Evolutionary conservation across 2,113 vertebrate species (phyloP).

Genomic region (Podiceps cristatus): DNA sequence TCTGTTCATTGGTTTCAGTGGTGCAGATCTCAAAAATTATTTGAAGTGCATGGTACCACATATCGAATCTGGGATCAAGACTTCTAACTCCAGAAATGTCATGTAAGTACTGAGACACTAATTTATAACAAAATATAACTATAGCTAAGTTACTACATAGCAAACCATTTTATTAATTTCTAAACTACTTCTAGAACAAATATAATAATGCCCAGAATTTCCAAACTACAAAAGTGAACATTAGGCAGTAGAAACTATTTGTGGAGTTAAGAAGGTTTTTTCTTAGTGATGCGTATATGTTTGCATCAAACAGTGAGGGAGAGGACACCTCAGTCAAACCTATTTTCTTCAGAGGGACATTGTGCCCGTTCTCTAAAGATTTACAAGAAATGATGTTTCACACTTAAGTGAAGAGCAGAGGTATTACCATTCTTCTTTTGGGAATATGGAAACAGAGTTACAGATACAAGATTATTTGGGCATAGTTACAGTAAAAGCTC

Average conservation of each 20-base stretch:
- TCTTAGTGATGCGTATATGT: background rate
- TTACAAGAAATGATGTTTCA: background rate
- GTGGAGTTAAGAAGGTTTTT: background rate
- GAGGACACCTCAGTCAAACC: background rate
- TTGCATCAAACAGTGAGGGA: background rate
- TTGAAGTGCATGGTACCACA: slow-evolving; percentile 77
- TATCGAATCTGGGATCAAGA: slow-evolving; percentile 72
- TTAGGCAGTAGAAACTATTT: background rate
- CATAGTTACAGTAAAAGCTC: background rate
- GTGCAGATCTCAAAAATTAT: slow-evolving; percentile 75
- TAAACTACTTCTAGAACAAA: background rate
- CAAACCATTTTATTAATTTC: background rate
- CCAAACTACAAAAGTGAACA: background rate
- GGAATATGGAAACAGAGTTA: background rate
- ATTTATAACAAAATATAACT: background rate
- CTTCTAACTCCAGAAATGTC: slow-evolving; percentile 60
- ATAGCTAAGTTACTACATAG: background rate
- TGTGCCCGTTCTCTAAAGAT: background rate
- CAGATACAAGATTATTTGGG: background rate
- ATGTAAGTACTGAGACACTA: slow-evolving; percentile 62
- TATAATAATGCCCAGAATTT: background rate
- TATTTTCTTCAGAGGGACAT: background rate
- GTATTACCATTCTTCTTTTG: background rate
- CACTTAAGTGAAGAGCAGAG: background rate
- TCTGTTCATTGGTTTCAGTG: slow-evolving; percentile 62